Evolutionary conservation across 1,140 invertebrate species (phyloP).

Genomic region (Helicoverpa zea): DNA sequence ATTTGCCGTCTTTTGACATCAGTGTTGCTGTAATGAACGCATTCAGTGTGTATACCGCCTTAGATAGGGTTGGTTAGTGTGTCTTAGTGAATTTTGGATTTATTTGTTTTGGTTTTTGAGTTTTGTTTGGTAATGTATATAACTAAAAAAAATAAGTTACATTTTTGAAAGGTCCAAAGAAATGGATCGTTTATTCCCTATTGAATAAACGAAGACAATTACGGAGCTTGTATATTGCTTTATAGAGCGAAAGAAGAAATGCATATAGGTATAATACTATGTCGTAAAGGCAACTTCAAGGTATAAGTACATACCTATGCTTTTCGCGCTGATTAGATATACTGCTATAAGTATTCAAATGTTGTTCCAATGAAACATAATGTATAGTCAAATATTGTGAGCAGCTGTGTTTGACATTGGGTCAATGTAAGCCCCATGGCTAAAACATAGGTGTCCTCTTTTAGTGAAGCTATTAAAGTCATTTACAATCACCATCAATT

Average conservation of each 20-base stretch:
- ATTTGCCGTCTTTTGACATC: conserved; percentile 44
- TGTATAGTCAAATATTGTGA: not conserved
- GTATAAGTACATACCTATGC: no score
- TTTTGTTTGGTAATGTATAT: not conserved
- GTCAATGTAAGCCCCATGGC: not conserved
- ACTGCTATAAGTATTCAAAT: no score
- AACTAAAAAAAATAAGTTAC: not conserved
- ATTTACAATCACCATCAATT: conserved; percentile 5
- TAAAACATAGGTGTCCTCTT: not conserved
- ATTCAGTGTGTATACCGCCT: conserved; percentile 30
- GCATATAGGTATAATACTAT: no score
- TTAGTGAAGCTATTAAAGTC: not conserved
- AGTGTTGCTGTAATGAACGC: conserved; percentile 41
- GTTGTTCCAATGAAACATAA: not conserved
- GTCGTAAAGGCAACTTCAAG: no score
- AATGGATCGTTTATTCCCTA: no score
- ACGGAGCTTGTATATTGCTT: no score
- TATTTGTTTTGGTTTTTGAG: not conserved
- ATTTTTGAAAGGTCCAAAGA: no score
- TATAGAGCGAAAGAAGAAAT: not conserved
- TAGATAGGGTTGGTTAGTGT: conserved; percentile 13
- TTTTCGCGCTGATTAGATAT: no score
- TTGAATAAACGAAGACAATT: no score
- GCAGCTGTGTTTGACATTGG: not conserved
- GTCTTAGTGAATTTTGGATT: not conserved